A percentile compares a stretch with the other conserved stretches of the same genome.
Evolutionary conservation across 2,113 vertebrate species (phyloP).

Genomic region (Paedocypris sp.): DNA sequence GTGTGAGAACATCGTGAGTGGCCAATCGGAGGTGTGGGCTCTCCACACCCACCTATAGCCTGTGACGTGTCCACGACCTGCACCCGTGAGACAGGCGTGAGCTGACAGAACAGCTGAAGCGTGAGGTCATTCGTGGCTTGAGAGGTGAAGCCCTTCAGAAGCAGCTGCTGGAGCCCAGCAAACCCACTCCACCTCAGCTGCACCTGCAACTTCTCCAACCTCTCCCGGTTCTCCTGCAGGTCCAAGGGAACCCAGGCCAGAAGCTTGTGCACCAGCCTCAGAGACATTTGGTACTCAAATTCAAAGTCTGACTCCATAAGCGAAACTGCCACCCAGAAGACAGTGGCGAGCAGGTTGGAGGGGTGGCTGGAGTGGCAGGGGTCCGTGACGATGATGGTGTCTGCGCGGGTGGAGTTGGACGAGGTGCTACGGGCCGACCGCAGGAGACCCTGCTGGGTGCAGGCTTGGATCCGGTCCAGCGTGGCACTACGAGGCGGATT

Average conservation of each 20-base stretch:
- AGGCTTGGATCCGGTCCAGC: constrained; percentile 90
- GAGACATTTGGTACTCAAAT: constrained; percentile 95
- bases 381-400: constrained; percentile 66
- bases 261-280: constrained; percentile 82
- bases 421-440: constrained; percentile 75
- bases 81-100: constrained; percentile 87
- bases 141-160: constrained; percentile 95
- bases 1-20: too few relatives aligned
- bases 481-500: constrained; percentile 94
- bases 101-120: constrained; percentile 87
- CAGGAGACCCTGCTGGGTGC: constrained; percentile 78
- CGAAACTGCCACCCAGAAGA: constrained; percentile 94
- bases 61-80: constrained; percentile 96
- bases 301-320: constrained; percentile 99
- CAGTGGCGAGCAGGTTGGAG: constrained; percentile 81
- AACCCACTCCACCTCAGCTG: constrained; percentile 95
- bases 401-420: constrained; percentile 74
- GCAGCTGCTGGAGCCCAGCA: constrained; percentile 87
- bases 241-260: constrained; percentile 87
- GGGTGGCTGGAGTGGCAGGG: constrained; percentile 87
- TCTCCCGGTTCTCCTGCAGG: constrained; percentile 86
- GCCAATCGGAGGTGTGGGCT: background rate
- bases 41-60: constrained; percentile 71
- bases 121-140: constrained; percentile 88
- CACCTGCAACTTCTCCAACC: constrained; percentile 89